Evolutionary conservation across 2,113 vertebrate genomes (phyloP).

Genomic region (Hippocampus mohnikei): DNA sequence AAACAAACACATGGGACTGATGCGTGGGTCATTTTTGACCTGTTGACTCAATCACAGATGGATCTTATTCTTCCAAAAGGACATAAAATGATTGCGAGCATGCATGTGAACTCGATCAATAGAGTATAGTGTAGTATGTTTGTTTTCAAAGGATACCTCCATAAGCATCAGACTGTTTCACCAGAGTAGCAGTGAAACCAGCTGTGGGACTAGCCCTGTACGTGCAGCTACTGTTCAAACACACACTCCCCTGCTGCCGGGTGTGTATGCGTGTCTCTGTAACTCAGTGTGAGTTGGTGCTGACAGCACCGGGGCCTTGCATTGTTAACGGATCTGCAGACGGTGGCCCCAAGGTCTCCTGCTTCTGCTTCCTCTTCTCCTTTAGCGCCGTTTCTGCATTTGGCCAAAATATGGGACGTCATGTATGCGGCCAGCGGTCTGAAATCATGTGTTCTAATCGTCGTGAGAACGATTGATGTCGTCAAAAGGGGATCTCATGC

Average conservation of each 20-base stretch:
- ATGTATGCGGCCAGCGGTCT: conserved; percentile 48
- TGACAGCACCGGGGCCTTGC: conserved; percentile 57
- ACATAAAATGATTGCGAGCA: not conserved
- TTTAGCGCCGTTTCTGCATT: conserved; percentile 20
- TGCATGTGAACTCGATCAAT: not conserved
- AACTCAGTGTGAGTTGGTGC: conserved; percentile 52
- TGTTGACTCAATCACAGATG: too few species aligned
- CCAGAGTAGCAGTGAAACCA: conserved; percentile 14
- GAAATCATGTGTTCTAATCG: conserved; percentile 52
- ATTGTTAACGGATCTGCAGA: conserved; percentile 55
- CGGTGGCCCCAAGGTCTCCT: conserved; percentile 46
- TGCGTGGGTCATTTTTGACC: too few species aligned
- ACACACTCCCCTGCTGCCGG: conserved; percentile 8
- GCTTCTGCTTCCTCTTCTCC: conserved; percentile 43
- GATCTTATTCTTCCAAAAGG: not conserved
- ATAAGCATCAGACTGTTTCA: conserved; percentile 1
- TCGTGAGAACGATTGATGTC: conserved; percentile 61
- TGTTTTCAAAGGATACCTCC: not conserved
- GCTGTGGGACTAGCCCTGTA: not conserved
- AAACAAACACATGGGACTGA: too few species aligned
- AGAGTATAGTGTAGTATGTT: not conserved
- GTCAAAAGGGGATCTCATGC: conserved; percentile 42
- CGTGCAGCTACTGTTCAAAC: conserved; percentile 19
- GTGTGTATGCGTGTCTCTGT: conserved; percentile 29
- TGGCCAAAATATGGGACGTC: conserved; percentile 51